These are phyloP conservation scores for Thecophora atra DNA, from an alignment of 2,888 invertebrate species.

Conservation along the genomic window DNA sequence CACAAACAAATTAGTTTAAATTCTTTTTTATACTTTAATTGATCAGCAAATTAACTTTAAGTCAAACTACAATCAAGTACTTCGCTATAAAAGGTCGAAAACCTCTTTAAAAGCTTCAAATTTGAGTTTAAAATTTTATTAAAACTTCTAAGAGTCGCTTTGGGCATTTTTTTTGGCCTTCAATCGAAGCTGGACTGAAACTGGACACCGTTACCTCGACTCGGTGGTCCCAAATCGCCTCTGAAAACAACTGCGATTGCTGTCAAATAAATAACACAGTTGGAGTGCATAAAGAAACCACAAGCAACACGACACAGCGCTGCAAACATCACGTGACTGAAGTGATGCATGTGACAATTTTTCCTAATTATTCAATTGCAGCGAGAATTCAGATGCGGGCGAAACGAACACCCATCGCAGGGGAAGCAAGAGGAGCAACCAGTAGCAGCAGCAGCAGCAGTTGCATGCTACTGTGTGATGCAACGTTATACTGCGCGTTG, in stretches of 20 bases:
- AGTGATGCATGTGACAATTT: slow-evolving; percentile 44
- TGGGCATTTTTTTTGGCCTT: neutral
- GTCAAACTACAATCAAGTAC: too few species aligned
- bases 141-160: too few species aligned
- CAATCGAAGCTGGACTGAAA: too few species aligned
- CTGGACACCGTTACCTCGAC: too few species aligned
- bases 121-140: too few species aligned
- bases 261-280: slow-evolving; percentile 1
- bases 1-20: too few species aligned
- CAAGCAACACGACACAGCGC: neutral
- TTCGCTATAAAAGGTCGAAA: too few species aligned
- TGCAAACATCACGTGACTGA: slow-evolving; percentile 27
- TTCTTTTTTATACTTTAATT: too few species aligned
- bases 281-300: neutral
- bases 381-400: neutral
- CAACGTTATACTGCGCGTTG: slow-evolving; percentile 19
- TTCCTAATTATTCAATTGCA: slow-evolving; percentile 43
- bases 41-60: too few species aligned
- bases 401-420: slow-evolving; percentile 13
- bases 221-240: too few species aligned
- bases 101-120: too few species aligned
- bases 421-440: slow-evolving; percentile 31
- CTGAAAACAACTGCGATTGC: too few species aligned
- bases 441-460: slow-evolving; percentile 38
- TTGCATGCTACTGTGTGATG: slow-evolving; percentile 4